Evolutionary conservation across 30 jellyfish, hydroid and myxozoan genomes (phyloP), one percentile per base, ranked within the genome.

Genomic region (Aurelia aurita complex sp. Pacific): DNA sequence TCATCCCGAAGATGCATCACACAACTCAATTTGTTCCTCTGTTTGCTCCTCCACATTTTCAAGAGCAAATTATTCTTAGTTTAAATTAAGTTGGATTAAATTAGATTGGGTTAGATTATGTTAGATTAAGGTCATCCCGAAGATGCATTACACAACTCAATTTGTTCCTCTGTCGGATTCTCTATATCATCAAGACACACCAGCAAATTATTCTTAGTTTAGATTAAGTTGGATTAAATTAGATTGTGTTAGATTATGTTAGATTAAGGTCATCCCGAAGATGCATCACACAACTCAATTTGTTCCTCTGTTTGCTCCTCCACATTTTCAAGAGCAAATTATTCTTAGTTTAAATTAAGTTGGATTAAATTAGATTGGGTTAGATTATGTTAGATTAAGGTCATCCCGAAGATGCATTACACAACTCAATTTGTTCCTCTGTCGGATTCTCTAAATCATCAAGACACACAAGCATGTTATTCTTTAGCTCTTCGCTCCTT

Each of bases 371-470:
- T 46, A 46, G 54, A 43, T 43, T 43, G 1, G 12, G 11, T 6
- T 2, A 43, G 57, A 46, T 46, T 46, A 46, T 46, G 14, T 6
- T 9, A 46, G 15, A 46, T 46, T 46, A 14, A 46, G 57, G 57
- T 46, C 8, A 7, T 6, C 57, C 57, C 8, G 57, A 46, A 4
- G 57, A 46, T 4, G 14, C 57, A 46, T 46, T 46, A 6, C 70
- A 61, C 36, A 23, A 1, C 13, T 61, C 70, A 17, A 10, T n/a
- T 61, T 61, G 70, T 61, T 61, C 70, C 36, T n/a, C 36, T 10
- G 70, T 61, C 36, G 70, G 70, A 61, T 69, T 69, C 36, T 69
- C 79, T 19, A 34, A 29, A 69, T 69, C 11, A 1, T 69, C 36
- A 17, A 33, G 36, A 51, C 79, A 69, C 19, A 33, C 53, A 2